These are phyloP conservation scores for Baryphthengus martii DNA, from an alignment of 2,113 vertebrate species.

Conservation along the genomic window DNA sequence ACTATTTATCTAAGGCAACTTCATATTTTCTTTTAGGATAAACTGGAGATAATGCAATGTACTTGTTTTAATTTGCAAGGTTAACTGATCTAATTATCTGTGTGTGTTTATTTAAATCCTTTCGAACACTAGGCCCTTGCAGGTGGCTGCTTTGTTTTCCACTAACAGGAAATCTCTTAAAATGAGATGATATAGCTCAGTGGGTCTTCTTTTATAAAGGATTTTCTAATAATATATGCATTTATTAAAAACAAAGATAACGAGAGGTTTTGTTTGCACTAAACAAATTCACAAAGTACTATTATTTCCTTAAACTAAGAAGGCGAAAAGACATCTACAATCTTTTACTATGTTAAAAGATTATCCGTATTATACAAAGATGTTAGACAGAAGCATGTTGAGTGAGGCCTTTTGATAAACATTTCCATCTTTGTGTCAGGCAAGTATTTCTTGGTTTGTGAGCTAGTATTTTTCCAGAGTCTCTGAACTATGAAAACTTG, in stretches of 20 bases:
- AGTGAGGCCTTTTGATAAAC: background rate
- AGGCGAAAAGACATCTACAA: background rate
- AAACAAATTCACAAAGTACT: constrained; percentile 59
- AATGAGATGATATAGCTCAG: constrained; percentile 71
- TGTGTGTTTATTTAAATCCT: constrained; percentile 75
- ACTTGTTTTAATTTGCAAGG: constrained; percentile 80
- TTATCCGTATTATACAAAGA: background rate
- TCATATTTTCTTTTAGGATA: constrained; percentile 80
- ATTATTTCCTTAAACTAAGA: background rate
- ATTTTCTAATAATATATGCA: constrained; percentile 73
- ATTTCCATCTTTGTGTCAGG: background rate
- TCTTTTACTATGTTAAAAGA: background rate
- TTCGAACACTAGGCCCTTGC: constrained; percentile 55
- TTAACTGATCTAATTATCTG: constrained; percentile 83
- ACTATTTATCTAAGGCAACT: constrained; percentile 71
- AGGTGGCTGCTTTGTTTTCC: constrained; percentile 78
- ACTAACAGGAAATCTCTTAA: constrained; percentile 76
- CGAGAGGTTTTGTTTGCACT: constrained; percentile 72
- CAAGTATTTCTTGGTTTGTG: background rate
- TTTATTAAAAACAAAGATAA: constrained; percentile 76
- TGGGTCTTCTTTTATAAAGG: constrained; percentile 63
- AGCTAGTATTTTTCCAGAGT: background rate
- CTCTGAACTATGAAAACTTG: background rate
- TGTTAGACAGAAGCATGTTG: background rate
- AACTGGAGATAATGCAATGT: constrained; percentile 74